Base-by-base conservation (phyloP, 92 coral and sea anemone species). In the Muricea muricata region DNA sequence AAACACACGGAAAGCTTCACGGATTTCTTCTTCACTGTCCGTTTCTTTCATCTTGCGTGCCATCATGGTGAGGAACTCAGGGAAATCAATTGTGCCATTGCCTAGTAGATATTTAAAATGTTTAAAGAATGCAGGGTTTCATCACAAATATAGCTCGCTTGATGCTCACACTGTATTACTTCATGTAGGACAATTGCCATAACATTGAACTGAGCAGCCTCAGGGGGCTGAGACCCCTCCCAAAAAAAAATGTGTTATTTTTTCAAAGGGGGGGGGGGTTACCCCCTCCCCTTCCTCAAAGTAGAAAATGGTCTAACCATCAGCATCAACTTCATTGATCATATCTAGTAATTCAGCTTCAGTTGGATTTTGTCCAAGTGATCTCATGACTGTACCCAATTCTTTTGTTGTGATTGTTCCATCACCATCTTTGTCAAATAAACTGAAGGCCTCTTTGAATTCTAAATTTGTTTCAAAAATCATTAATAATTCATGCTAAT, bases 361-460 rank as follows among this genome's bases (percentile, higher is more conserved):
- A 18, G 98, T 94, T 34, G 94, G 97, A 46, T 94, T 92, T 73
- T 94, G 97, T 57, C 98, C 98, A 41, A 94, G 94, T 31, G 97
- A 90, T 46, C 97, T 78, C 97, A 94, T 88, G 77, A 94, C 98
- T 23, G 93, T 89, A 48, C 94, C 98, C 78, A 94, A 52, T 80
- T 94, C 98, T 60, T 88, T 89, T 24, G 97, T 87, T 75, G 98
- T 93, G 83, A 94, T 94, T 18, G 92, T 92, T 17, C 98, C 98
- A 87, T 94, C 97, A 65, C 98, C 98, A 42, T 94, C 97, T 74
- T 94, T 94, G 88, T 94, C 98, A 58, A 93, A 94, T 45, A 94
- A 87, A 37, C 94, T 91, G 86, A 94, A 94, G 21, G 98, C 98
- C 73, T 93, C 98, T 78, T 94, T 93, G 93, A 91, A 91, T 93